A percentile compares a stretch with the other conserved stretches of the same genome.
Evolutionary conservation across 1,140 invertebrate species (phyloP).

Genomic region (Pogonognathellus flavescens): DNA sequence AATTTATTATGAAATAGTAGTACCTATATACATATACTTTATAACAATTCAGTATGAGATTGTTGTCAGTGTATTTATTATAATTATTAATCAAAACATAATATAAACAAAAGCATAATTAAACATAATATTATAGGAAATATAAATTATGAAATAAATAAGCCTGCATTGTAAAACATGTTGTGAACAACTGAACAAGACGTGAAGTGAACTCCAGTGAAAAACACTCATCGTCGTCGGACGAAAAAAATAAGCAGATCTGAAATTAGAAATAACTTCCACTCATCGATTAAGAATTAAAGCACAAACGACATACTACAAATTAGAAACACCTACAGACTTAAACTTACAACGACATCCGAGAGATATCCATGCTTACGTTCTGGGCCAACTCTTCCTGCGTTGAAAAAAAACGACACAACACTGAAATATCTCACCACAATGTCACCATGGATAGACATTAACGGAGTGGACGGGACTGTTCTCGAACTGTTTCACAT

Average conservation of each 20-base stretch:
- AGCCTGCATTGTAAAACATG: background rate
- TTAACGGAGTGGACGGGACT: no score
- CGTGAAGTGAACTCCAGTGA: background rate
- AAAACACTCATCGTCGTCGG: background rate
- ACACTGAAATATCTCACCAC: no score
- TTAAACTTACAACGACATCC: no score
- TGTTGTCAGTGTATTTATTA: conserved; percentile 18
- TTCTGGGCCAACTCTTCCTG: no score
- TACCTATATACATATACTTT: conserved; percentile 9
- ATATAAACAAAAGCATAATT: no score
- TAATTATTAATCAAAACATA: background rate
- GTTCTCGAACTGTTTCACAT: no score
- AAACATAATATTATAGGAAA: background rate
- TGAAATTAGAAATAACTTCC: background rate
- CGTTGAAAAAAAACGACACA: no score
- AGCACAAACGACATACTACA: no score
- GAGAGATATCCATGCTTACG: no score
- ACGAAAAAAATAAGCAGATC: conserved; percentile 22
- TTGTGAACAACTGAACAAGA: background rate
- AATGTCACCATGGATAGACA: no score
- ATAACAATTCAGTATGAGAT: conserved; percentile 25
- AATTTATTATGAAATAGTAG: conserved; percentile 17
- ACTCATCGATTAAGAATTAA: no score
- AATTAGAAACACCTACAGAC: no score
- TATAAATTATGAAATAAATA: background rate